Conservation (phyloP, 2,888 invertebrate genomes). For the Dasypogon diadema region DNA sequence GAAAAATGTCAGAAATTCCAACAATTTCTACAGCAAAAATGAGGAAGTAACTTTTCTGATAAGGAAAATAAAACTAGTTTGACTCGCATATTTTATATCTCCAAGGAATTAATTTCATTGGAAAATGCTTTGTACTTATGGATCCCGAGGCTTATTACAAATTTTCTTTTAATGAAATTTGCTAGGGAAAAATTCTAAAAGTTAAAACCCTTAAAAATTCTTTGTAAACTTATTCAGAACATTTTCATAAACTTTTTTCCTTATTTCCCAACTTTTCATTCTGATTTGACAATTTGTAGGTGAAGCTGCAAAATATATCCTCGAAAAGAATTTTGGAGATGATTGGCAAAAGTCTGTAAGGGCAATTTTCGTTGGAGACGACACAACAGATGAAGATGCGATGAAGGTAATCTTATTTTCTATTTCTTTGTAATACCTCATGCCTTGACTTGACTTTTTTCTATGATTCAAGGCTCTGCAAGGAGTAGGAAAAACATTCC, state of each 20-base stretch:
- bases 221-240: neutral
- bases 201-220: neutral
- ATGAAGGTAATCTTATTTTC: slow-evolving; percentile 75
- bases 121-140: too few relatives aligned
- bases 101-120: too few relatives aligned
- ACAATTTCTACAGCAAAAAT: too few relatives aligned
- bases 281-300: slow-evolving; percentile 59
- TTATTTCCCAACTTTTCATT: too few relatives aligned
- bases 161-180: too few relatives aligned
- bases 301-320: slow-evolving; percentile 80
- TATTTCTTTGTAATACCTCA: too few relatives aligned
- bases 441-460: neutral
- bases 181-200: too few relatives aligned
- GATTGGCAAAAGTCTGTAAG: slow-evolving; percentile 75
- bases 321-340: slow-evolving; percentile 78
- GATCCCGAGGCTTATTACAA: too few relatives aligned
- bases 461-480: slow-evolving; percentile 76
- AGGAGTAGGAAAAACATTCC: slow-evolving; percentile 81
- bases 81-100: too few relatives aligned
- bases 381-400: slow-evolving; percentile 90
- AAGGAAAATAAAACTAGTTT: too few relatives aligned
- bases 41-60: too few relatives aligned
- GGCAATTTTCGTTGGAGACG: slow-evolving; percentile 89
- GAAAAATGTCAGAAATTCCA: too few relatives aligned
- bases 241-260: neutral